Percentiles rank a stretch among this genome's conserved stretches.
phyloP scores from a whole-genome alignment of 2,113 vertebrate genomes.

The Perccottus glenii region DNA sequence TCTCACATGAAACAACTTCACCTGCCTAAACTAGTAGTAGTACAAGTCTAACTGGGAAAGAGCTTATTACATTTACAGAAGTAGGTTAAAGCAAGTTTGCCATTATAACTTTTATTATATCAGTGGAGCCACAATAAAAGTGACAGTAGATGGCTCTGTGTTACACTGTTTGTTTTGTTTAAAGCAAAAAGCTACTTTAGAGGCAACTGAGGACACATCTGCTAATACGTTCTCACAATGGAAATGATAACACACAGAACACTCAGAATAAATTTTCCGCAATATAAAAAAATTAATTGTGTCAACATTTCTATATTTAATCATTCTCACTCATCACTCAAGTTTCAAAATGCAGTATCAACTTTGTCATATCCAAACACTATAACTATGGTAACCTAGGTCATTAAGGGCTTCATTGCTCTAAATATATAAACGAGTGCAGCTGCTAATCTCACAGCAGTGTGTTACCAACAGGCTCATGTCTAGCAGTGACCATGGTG shows the following conservation, averaged over 20 bases:
- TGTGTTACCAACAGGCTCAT: constrained; percentile 41
- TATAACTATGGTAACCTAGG: constrained; percentile 58
- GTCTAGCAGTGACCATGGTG: constrained; percentile 23
- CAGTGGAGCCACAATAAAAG: constrained; percentile 30
- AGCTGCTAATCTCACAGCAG: constrained; percentile 40
- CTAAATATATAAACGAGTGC: constrained; percentile 51
- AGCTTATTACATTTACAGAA: too few relatives aligned
- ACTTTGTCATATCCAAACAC: constrained; percentile 34
- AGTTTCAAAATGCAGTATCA: not conserved
- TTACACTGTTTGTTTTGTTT: constrained; percentile 8
- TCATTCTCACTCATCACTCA: not conserved
- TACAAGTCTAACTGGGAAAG: not conserved
- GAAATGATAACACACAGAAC: not conserved
- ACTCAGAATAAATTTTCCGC: not conserved
- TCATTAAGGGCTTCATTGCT: constrained; percentile 26
- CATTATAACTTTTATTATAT: too few relatives aligned
- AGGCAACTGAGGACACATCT: too few relatives aligned
- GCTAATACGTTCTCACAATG: too few relatives aligned
- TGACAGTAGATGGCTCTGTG: constrained; percentile 52
- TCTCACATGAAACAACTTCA: constrained; percentile 29
- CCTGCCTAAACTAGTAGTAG: not conserved
- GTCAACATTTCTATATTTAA: not conserved
- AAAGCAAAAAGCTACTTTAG: too few relatives aligned
- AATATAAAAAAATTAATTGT: not conserved
- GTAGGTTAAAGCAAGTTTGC: too few relatives aligned